Evolutionary conservation across 1,140 invertebrate genomes (phyloP).

Genomic region (Venturia canescens): DNA sequence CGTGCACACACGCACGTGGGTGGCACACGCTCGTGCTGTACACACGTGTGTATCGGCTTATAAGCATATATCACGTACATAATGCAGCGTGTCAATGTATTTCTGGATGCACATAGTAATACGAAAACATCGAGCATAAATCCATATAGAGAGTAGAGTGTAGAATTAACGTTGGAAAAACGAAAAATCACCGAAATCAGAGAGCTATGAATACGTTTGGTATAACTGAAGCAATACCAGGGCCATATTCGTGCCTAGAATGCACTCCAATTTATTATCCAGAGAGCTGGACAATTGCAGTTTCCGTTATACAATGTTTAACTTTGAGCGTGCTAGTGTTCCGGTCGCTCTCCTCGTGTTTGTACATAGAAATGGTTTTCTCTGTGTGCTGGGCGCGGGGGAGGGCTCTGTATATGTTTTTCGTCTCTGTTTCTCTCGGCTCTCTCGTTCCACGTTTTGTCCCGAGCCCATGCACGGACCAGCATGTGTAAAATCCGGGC

Average conservation of each 20-base stretch:
- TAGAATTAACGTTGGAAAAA: slow-evolving; percentile 14
- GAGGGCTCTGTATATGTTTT: slow-evolving; percentile 3
- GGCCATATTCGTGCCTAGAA: background rate
- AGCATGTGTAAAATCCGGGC: slow-evolving; percentile 26
- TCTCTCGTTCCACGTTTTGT: background rate
- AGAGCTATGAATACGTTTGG: slow-evolving; percentile 39
- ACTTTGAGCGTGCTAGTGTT: slow-evolving; percentile 36
- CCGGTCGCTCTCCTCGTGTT: slow-evolving; percentile 14
- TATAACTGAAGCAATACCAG: background rate
- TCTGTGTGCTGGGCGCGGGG: no score
- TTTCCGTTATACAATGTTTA: slow-evolving; percentile 42
- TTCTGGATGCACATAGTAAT: background rate
- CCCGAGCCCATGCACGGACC: background rate
- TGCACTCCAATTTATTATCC: slow-evolving; percentile 39
- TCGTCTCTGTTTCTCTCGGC: background rate
- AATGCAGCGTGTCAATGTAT: background rate
- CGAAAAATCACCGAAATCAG: slow-evolving; percentile 28
- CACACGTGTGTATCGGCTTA: background rate
- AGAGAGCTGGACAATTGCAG: slow-evolving; percentile 35
- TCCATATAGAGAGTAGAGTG: background rate
- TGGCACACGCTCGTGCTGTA: background rate
- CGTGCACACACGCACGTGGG: background rate
- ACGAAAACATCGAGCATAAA: background rate
- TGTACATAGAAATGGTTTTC: background rate
- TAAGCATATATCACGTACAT: background rate